Percentiles rank a stretch among this genome's conserved stretches.
These are phyloP conservation scores for Cariama cristata DNA, from an alignment of 2,113 vertebrate species.

Conservation along the genomic window DNA sequence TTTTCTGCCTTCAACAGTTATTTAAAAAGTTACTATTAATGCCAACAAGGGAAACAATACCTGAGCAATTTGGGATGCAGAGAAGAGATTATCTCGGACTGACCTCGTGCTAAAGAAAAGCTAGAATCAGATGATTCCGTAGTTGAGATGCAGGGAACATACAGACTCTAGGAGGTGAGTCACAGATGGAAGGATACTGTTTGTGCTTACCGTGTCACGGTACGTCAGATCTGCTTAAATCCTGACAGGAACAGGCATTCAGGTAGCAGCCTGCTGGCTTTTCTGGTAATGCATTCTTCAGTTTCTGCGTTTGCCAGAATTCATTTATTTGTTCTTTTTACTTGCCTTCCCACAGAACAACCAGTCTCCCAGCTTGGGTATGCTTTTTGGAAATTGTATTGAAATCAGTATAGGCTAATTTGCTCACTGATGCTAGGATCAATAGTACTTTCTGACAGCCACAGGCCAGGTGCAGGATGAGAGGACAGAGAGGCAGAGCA, in stretches of 20 bases:
- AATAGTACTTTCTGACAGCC: background rate
- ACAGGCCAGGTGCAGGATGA: background rate
- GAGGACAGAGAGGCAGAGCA: background rate
- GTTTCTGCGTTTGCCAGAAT: background rate
- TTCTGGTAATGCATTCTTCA: background rate
- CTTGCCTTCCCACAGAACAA: background rate
- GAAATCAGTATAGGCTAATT: background rate
- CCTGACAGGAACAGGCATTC: background rate
- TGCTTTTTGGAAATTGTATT: rapidly evolving
- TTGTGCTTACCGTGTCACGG: rapidly evolving
- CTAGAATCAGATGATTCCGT: background rate
- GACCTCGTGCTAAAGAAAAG: background rate
- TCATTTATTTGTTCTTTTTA: too few relatives aligned
- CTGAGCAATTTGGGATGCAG: background rate
- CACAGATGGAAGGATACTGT: background rate
- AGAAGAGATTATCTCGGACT: background rate
- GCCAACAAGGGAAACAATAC: background rate
- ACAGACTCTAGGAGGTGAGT: background rate
- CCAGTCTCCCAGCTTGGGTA: rapidly evolving
- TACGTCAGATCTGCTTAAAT: background rate
- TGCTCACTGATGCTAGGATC: rapidly evolving
- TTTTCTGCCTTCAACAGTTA: background rate
- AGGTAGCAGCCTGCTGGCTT: background rate
- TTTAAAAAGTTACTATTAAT: background rate
- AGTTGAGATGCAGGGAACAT: background rate